Conservation (phyloP, 2,888 invertebrate genomes). For the Salticus scenicus region DNA sequence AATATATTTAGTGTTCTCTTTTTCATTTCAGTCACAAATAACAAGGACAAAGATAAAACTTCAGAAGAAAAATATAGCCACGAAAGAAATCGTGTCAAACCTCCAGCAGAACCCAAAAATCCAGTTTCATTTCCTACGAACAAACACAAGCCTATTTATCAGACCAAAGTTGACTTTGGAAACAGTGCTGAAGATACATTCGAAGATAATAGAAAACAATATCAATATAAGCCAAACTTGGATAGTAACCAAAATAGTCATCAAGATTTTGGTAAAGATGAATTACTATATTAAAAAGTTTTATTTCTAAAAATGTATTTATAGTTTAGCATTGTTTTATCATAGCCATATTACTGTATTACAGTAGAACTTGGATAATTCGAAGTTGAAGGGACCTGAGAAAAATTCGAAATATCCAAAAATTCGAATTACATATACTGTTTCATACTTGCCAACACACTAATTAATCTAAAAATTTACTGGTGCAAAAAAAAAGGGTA, state of each 20-base stretch:
- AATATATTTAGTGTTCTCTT: too few relatives aligned
- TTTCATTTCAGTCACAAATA: conserved; percentile 26
- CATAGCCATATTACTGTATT: neutral
- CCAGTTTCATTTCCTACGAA: neutral
- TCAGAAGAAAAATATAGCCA: conserved; percentile 49
- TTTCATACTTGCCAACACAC: too few relatives aligned
- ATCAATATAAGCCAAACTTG: conserved; percentile 41
- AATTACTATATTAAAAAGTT: too few relatives aligned
- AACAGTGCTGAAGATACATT: conserved; percentile 52
- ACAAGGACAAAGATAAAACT: conserved; percentile 25
- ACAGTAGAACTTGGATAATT: too few relatives aligned
- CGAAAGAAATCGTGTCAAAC: conserved; percentile 6
- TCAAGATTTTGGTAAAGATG: conserved; percentile 47
- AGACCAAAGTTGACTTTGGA: conserved; percentile 10
- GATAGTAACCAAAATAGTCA: conserved; percentile 48
- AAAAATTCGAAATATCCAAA: too few relatives aligned
- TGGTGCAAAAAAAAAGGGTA: too few relatives aligned
- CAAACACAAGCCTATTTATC: conserved; percentile 10
- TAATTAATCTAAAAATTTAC: too few relatives aligned
- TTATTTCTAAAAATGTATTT: too few relatives aligned
- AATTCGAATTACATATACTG: too few relatives aligned
- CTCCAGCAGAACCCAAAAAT: neutral
- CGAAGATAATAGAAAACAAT: conserved; percentile 48
- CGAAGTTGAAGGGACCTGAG: too few relatives aligned
- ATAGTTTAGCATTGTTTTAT: neutral